These are phyloP conservation scores for Gobio gobio DNA, from an alignment of 2,113 vertebrate species.

Conservation along the genomic window DNA sequence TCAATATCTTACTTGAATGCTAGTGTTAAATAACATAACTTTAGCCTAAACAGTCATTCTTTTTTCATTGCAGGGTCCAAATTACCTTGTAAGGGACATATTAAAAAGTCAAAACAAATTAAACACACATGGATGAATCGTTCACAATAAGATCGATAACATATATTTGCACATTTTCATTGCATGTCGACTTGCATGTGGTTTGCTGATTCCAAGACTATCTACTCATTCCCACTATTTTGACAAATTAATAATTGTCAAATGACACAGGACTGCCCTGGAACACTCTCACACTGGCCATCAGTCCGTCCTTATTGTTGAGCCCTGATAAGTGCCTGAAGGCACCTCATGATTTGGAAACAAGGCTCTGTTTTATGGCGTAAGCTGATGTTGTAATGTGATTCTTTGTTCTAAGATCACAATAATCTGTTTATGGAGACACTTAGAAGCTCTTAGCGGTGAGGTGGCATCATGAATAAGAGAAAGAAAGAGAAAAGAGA, in stretches of 20 bases:
- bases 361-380: not conserved
- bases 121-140: too few species aligned
- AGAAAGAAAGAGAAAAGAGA: not conserved
- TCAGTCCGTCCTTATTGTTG: not conserved
- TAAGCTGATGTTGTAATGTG: not conserved
- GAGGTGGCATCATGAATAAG: conserved; percentile 15
- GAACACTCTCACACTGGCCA: not conserved
- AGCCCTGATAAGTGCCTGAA: not conserved
- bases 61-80: too few species aligned
- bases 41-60: too few species aligned
- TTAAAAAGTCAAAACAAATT: too few species aligned
- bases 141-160: not conserved
- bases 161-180: not conserved
- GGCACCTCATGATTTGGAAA: not conserved
- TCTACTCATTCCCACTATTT: not conserved
- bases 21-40: too few species aligned
- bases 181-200: not conserved
- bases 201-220: not conserved
- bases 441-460: not conserved
- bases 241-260: not conserved
- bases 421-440: conserved; percentile 6
- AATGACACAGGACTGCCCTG: not conserved
- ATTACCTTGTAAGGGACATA: too few species aligned
- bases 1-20: too few species aligned
- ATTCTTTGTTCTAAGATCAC: not conserved